Base-by-base conservation (phyloP, 2,888 invertebrate species). In the Cryptophagus acutangulus region DNA sequence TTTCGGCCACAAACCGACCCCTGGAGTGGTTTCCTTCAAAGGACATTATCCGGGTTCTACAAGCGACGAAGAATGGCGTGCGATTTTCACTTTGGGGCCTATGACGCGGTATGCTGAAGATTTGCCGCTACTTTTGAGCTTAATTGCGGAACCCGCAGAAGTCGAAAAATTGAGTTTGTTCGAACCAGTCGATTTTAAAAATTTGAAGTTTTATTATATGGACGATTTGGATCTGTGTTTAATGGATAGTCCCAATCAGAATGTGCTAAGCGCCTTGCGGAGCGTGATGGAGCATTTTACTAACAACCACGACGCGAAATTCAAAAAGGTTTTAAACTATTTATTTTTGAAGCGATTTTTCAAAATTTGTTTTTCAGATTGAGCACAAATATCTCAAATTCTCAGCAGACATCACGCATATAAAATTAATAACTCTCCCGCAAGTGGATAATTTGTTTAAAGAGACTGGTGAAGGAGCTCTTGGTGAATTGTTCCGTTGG, bases 1-100 rank as follows among this genome's bases (percentile, higher is more conserved):
- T 39, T 94, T 84, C 71, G 93, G 93, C n/a, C 92, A 94, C 65
- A 93, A 92, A 61, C 87, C 92, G 0, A 81, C 87, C 29, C 81
- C 84, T 1, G 77, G 77, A 51, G 74, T 77, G 2, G 71, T 85
- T 2, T 79, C 83, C 1, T 70, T 75, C 41, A 71, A 75, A 55
- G 86, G 85, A 1, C 86, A 87, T 54, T 74, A 79, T 43, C 87
- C 87, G 1, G 74, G 75, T 40, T 76, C 79, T 46, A 66, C 71
- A 33, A 76, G 77, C 35, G 71, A 77, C 33, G 72, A 77, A 15
- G 73, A 74, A 5, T 85, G 83, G 73, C 74, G 78, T 20, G 76
- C 78, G 38, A 84, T 83, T 61, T 82, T 93, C 38, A 77, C 83
- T 15, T 75, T 91, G 26, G 94, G 93, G 1, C 92, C 94, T 0